These are phyloP conservation scores for Oceanites oceanicus DNA, from an alignment of 2,113 vertebrate species.

Conservation along the genomic window DNA sequence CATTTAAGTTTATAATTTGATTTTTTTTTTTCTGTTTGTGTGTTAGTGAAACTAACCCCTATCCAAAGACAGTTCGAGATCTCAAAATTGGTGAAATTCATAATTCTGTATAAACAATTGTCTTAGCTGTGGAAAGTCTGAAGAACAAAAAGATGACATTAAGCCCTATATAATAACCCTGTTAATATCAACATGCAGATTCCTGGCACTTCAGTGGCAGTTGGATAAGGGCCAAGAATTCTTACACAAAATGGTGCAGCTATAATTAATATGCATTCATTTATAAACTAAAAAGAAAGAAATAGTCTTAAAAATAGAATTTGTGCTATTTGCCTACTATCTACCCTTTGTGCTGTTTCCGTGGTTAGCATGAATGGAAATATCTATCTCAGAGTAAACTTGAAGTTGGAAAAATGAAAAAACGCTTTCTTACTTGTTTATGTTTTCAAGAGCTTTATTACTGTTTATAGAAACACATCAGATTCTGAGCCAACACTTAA, in stretches of 20 bases:
- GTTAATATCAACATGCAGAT: background rate
- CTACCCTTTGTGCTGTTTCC: background rate
- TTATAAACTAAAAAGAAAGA: background rate
- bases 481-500: conserved; percentile 1
- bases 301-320: background rate
- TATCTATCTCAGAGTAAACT: background rate
- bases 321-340: background rate
- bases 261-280: background rate
- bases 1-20: background rate
- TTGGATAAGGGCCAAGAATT: background rate
- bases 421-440: background rate
- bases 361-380: background rate
- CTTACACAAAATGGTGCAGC: background rate
- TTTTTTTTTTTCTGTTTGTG: background rate
- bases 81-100: background rate
- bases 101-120: background rate
- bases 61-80: background rate
- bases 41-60: background rate
- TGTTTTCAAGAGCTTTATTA: background rate
- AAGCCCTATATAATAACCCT: background rate
- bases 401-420: background rate
- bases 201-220: background rate
- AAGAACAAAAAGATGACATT: background rate
- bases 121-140: background rate
- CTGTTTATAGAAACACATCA: background rate